Evolutionary conservation across 2,888 invertebrate genomes (phyloP), one percentile per base, ranked within the genome.

Genomic region (Caenorhabditis macrosperma): DNA sequence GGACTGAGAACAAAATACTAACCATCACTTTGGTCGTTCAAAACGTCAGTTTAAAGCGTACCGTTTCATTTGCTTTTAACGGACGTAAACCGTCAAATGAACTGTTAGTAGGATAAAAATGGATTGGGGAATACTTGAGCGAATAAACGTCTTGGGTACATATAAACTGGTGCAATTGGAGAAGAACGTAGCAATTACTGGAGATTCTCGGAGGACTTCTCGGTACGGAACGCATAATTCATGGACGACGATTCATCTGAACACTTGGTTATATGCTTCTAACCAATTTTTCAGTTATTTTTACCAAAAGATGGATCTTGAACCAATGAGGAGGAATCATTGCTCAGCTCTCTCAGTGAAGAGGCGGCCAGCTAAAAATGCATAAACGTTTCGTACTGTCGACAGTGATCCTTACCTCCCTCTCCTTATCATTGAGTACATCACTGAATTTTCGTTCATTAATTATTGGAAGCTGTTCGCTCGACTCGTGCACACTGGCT

Each of bases 361-460:
- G 28, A 17, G 5, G 26, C 52, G 12, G 68, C 59, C 48, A 59
- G 2, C 59, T 68, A 20, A 35, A 68, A 33, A 55, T 30, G 33
- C 4, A 6, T 20, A 6, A 17, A 20, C 2, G 20, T 46, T 5
- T 17, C 22, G 20, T 2, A 22, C 22, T 46, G 20, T 20, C 46
- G 6, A 5, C 17, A 17, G 7, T 46, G 20, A 6, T 5, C 20
- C 35, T 63, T 12, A 50, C 63, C 38, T 63, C 52, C 55, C 20
- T 72, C 15, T 48, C 63, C 48, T 72, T 72, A 1, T 72, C 72
- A 22, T 64, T 48, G 3, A 72, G 57, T 35, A 72, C 61, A 50
- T 72, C 72, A n/a, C n/a, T 57, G 33, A 63, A 72, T 12, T 72
- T 55, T 12, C 72, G 28, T 7, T 72, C 72, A n/a, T 63, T 44